Evolutionary conservation across 2,888 invertebrate species (phyloP).

Genomic region (Perizoma flavofasciatum): DNA sequence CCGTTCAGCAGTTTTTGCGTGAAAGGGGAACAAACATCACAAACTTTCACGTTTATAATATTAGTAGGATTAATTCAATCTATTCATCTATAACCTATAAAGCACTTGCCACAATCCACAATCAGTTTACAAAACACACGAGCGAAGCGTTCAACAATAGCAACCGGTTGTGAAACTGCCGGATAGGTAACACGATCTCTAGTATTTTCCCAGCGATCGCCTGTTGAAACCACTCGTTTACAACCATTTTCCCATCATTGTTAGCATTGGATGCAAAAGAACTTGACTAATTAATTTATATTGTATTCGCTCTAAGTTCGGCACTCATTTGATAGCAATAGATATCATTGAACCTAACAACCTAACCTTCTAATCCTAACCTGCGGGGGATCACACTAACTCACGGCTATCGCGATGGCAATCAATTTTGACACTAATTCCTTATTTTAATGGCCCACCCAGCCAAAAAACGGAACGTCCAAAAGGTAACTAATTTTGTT

Average conservation of each 20-base stretch:
- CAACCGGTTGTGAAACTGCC: constrained; percentile 12
- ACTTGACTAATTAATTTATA: constrained; percentile 11
- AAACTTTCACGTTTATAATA: too few relatives aligned
- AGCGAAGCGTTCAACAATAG: constrained; percentile 8
- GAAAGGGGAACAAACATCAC: too few relatives aligned
- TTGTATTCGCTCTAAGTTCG: not conserved
- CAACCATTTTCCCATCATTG: constrained; percentile 31
- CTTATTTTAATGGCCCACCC: too few relatives aligned
- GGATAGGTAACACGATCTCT: constrained; percentile 17
- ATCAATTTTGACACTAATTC: too few relatives aligned
- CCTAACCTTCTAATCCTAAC: too few relatives aligned
- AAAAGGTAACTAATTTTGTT: too few relatives aligned
- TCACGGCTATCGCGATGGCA: too few relatives aligned
- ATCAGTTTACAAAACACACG: constrained; percentile 5
- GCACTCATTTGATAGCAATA: not conserved
- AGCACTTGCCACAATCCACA: not conserved
- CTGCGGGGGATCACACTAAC: too few relatives aligned
- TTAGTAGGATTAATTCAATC: too few relatives aligned
- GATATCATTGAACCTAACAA: too few relatives aligned
- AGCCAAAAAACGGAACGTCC: too few relatives aligned
- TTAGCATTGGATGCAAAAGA: constrained; percentile 27
- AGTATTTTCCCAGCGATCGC: constrained; percentile 11
- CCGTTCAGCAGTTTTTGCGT: too few relatives aligned
- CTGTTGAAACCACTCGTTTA: constrained; percentile 9
- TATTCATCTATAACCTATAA: not conserved